phyloP scores from a whole-genome alignment of 2,113 vertebrate species.

The Chlamydotis undulata region DNA sequence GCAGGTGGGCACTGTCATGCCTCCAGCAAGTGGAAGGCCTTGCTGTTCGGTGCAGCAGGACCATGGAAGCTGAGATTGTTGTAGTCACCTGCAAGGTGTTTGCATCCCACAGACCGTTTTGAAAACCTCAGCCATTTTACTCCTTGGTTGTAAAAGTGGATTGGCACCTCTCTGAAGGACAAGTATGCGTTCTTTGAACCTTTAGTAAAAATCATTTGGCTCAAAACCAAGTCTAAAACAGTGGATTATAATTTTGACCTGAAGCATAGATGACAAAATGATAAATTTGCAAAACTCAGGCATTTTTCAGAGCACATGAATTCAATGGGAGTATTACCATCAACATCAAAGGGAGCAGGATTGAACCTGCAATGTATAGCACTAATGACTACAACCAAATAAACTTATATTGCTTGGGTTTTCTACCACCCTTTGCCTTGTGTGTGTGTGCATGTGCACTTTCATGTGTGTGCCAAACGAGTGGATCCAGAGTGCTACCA shows the following conservation, averaged over 20 bases:
- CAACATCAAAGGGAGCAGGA: constrained; percentile 46
- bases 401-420: background rate
- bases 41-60: background rate
- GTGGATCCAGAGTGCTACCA: background rate
- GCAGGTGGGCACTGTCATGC: accelerated
- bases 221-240: background rate
- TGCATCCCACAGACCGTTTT: background rate
- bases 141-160: background rate
- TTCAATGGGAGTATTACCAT: background rate
- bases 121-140: background rate
- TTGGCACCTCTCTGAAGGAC: background rate
- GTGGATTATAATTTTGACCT: constrained; percentile 10
- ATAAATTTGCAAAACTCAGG: constrained; percentile 34
- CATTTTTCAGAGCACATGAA: constrained; percentile 14
- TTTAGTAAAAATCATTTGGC: background rate
- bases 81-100: background rate
- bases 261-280: constrained; percentile 33
- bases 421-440: background rate
- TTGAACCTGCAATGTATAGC: background rate
- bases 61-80: background rate
- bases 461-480: background rate
- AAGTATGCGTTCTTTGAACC: background rate
- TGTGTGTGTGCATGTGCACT: background rate
- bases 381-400: constrained; percentile 26
- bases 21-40: background rate